Conservation (phyloP, 1,140 invertebrate species). For the Phthorimaea operculella region DNA sequence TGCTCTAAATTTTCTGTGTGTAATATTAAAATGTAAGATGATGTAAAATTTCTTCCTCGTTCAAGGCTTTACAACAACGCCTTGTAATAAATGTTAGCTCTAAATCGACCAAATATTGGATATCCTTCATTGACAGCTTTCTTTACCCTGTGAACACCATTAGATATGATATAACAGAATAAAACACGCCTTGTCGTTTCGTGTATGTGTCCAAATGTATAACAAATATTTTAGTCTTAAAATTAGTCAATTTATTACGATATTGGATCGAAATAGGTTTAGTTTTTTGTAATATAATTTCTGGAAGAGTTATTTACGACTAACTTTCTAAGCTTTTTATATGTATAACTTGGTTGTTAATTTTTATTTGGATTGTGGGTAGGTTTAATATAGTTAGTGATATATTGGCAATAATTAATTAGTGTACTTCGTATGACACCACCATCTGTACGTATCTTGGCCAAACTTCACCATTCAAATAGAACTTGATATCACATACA, state of each 20-base stretch:
- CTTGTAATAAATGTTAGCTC: slow-evolving; percentile 36
- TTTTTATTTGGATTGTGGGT: slow-evolving; percentile 45
- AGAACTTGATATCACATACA: no score
- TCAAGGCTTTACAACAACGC: slow-evolving; percentile 37
- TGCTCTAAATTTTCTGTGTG: slow-evolving; percentile 5
- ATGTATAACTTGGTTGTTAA: slow-evolving; percentile 53
- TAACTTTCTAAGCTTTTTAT: slow-evolving; percentile 45
- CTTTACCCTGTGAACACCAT: slow-evolving; percentile 32
- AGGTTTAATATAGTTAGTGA: slow-evolving; percentile 37
- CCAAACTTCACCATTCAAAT: not conserved
- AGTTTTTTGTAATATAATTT: slow-evolving; percentile 45
- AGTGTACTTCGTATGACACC: slow-evolving; percentile 3
- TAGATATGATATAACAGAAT: slow-evolving; percentile 18
- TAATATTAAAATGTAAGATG: not conserved
- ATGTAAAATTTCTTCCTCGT: slow-evolving; percentile 15
- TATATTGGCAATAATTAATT: slow-evolving; percentile 25
- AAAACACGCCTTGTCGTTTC: slow-evolving; percentile 38
- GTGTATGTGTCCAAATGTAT: slow-evolving; percentile 44
- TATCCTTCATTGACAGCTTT: slow-evolving; percentile 41
- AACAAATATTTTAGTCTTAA: slow-evolving; percentile 44
- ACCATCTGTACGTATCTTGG: not conserved
- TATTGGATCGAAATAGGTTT: slow-evolving; percentile 46
- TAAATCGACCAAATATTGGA: slow-evolving; percentile 34
- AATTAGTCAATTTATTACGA: slow-evolving; percentile 46
- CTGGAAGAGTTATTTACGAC: slow-evolving; percentile 30